Base-by-base conservation (phyloP, 2,888 invertebrate genomes). In the Ceramica pisi region DNA sequence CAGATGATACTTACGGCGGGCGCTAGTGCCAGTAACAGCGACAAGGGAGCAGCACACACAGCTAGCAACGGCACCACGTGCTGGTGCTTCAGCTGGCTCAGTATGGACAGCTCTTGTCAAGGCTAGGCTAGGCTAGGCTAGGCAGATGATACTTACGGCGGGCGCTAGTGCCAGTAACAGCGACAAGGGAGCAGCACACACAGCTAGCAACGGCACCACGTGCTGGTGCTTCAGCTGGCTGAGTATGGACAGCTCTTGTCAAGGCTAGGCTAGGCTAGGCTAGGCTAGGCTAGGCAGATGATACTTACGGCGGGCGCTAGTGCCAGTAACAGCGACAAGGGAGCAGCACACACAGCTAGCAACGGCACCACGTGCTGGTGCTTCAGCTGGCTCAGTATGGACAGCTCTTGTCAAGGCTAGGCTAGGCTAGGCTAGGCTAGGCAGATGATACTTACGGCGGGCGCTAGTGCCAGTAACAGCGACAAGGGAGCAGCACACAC, bases 361-460 rank as follows among this genome's bases (percentile, higher is more conserved):
- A 99, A 97, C 19, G 99, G 98, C 67, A 99, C 98, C 81, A 99
- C 99, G 95, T 99, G 98, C 2, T 98, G 97, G 95, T 99, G 99
- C 65, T 98, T 97, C 67, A 99, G 96, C 14, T 98, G 97, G 66
- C 98, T 91, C 61, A 99, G 95, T 78, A 99, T 98, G 87, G 98
- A 50, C 23, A 41, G 19, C 14, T 61, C n/a, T 21, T 26, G 46
- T 6, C 23, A 16, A 19, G 5, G 9, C 16, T 10, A 12, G 23
- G 50, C 21, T 10, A 8, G 19, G 21, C 51, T 51, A n/a, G 48
- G 51, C 23, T 10, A 8, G 19, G 21, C 51, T 51, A n/a, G 48
- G 51, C 23, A 26, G 14, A 26, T 51, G 26, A 26, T 51, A 72
- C 83, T 82, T 71, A 95, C 96, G 91, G 93, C 89, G 0, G 99